These are phyloP conservation scores for Eudyptes chrysolophus DNA, from an alignment of 2,113 vertebrate species.

Conservation along the genomic window DNA sequence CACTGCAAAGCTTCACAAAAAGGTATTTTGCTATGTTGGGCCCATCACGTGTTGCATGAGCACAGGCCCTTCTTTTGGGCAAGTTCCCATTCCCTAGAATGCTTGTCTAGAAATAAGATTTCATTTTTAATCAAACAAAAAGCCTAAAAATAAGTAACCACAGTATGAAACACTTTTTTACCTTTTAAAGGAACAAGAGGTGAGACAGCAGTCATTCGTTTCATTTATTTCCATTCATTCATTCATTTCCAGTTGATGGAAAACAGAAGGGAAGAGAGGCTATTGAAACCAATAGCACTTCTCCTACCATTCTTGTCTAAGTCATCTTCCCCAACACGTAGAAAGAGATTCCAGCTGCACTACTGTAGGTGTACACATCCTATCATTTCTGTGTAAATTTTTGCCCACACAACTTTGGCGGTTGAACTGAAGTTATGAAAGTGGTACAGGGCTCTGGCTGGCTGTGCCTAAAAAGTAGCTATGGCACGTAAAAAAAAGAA, in stretches of 20 bases:
- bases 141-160: neutral
- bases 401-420: neutral
- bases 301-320: neutral
- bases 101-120: neutral
- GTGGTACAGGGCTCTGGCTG: neutral
- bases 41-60: neutral
- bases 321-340: neutral
- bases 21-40: neutral
- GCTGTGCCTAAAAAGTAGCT: neutral
- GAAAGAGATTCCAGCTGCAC: neutral
- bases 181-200: neutral
- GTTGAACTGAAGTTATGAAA: neutral
- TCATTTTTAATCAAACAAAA: neutral
- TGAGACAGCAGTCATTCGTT: neutral
- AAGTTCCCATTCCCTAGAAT: neutral
- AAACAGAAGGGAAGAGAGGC: neutral
- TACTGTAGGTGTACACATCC: neutral
- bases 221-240: neutral
- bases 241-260: neutral
- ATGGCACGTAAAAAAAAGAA: neutral
- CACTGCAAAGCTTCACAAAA: neutral
- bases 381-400: neutral
- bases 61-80: neutral
- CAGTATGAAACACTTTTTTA: neutral
- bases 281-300: neutral